Evolutionary conservation across 2,113 vertebrate genomes (phyloP), one percentile per base, ranked within the genome.

Genomic region (Petrocephalus zakoni): DNA sequence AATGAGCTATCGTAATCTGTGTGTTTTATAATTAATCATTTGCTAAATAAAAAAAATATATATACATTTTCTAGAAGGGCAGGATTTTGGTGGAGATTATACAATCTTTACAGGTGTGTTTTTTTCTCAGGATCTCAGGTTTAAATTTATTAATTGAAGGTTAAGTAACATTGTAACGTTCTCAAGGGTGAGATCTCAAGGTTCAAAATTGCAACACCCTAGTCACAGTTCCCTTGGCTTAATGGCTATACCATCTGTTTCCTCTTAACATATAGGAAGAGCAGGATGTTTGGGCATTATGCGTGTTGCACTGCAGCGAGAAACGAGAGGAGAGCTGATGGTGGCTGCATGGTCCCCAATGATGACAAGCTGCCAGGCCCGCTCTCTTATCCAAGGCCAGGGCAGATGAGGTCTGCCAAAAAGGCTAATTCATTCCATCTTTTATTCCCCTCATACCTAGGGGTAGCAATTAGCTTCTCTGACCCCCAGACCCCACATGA

Each of bases 401-500:
- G 25, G 47, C n/a, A 81, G 49, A 34, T 49, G 53, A 21, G 29
- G 17, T 25, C 87, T 52, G 49, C 87, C 87, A 88, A 52, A 34
- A 88, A 81, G 49, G 17, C 68, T 53, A 51, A 78, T 88, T 53
- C 49, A 75, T 88, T 88, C 64, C 64, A 6, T 53, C 47, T 55
- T 51, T 52, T 52, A 88, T 51, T 75, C 58, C 42, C 47, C 83
- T 34, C 58, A 51, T 58, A 29, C 49, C 49, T 37, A 46, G 58
- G 42, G 85, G 53, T 8, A 68, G 56, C 42, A 61, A 64, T 64
- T 87, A 87, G 68, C 55, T 25, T 87, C 58, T 37, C 58, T 64
- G 29, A 87, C 83, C 83, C 47, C 25, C 13, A 22, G 83, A 85
- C 83, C n/a, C 11, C n/a, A 82, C 17, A 47, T 46, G 78, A 47